Evolutionary conservation across 2,113 vertebrate genomes (phyloP).

Genomic region (Megalops atlanticus): DNA sequence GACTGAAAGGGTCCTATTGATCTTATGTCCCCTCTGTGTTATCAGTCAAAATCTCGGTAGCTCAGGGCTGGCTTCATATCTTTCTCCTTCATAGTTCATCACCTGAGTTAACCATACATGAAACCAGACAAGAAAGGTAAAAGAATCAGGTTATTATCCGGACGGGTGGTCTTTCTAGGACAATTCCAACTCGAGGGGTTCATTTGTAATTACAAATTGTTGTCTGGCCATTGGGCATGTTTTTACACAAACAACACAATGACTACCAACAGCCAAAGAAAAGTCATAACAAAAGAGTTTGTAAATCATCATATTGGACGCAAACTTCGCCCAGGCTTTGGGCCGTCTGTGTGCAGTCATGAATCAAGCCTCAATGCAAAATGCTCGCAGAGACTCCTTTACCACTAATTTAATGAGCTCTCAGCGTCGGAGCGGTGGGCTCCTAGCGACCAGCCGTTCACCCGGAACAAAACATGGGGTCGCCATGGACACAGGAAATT

Average conservation of each 20-base stretch:
- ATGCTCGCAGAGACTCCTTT: constrained; percentile 32
- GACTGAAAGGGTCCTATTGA: not conserved
- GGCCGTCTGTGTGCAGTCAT: not conserved
- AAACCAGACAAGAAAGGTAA: too few species aligned
- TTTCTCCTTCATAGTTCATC: too few species aligned
- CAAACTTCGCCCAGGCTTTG: not conserved
- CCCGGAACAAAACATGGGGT: constrained; percentile 43
- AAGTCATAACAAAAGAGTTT: not conserved
- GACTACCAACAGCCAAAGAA: not conserved
- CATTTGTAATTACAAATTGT: constrained; percentile 2
- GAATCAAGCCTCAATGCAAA: constrained; percentile 8
- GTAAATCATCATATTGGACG: not conserved
- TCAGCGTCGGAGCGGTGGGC: constrained; percentile 30
- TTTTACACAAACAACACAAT: not conserved
- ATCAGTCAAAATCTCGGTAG: too few species aligned
- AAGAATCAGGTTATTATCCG: not conserved
- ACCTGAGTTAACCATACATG: too few species aligned
- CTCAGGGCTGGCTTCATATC: too few species aligned
- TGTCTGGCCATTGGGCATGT: not conserved
- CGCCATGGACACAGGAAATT: constrained; percentile 44
- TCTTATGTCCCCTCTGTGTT: not conserved
- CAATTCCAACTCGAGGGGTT: too few species aligned
- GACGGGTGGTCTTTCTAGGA: too few species aligned
- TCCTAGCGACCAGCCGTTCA: constrained; percentile 40
- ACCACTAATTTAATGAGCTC: constrained; percentile 37